Conservation (phyloP, 2,888 invertebrate genomes). For the Diplolepis rosae region DNA sequence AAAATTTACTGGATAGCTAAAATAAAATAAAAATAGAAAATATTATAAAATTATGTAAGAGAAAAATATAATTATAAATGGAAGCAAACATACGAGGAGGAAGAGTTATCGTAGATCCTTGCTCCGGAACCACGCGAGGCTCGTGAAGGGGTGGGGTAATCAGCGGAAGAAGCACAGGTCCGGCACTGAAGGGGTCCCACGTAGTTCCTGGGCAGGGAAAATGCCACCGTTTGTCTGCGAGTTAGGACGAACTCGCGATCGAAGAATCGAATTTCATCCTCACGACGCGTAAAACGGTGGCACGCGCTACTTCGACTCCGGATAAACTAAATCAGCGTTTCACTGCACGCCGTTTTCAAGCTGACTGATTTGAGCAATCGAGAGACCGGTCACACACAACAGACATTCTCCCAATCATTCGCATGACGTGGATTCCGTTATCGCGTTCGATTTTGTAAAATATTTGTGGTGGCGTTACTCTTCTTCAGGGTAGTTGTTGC, state of each 20-base stretch:
- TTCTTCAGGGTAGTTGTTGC: background rate
- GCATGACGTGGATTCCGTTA: constrained; percentile 42
- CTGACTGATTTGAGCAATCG: constrained; percentile 40
- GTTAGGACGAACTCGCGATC: constrained; percentile 15
- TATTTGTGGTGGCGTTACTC: constrained; percentile 37
- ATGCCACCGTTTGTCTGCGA: background rate
- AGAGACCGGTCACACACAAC: constrained; percentile 33
- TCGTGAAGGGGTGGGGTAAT: background rate
- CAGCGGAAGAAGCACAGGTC: background rate
- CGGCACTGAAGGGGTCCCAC: background rate
- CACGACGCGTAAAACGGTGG: constrained; percentile 18
- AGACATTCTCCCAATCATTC: constrained; percentile 35
- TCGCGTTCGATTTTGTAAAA: constrained; percentile 42
- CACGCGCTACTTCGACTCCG: constrained; percentile 12
- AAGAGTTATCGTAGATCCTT: background rate
- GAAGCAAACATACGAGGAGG: background rate
- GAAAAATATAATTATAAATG: no score
- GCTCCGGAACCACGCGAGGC: background rate
- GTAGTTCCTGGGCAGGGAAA: background rate
- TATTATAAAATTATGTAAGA: no score
- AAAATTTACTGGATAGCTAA: background rate
- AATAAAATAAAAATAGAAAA: background rate
- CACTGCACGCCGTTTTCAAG: constrained; percentile 39
- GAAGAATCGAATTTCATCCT: constrained; percentile 14
- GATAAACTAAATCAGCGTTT: constrained; percentile 23